Conservation (phyloP, 2,113 vertebrate genomes). For the Phaethornis superciliosus region DNA sequence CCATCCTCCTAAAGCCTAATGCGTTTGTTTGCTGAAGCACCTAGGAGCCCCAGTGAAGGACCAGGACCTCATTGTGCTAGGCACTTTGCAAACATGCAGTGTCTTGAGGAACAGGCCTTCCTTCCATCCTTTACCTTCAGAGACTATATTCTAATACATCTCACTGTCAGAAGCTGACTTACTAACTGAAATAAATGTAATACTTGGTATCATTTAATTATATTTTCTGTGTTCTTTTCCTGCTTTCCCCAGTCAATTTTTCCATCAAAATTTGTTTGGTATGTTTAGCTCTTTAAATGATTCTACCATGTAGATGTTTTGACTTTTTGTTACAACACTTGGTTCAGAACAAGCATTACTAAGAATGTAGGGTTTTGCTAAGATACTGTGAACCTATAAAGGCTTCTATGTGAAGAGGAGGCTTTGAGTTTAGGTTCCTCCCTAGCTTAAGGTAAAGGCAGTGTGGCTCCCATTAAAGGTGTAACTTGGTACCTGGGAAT, state of each 20-base stretch:
- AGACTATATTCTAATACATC: conserved; percentile 65
- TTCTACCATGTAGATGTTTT: background rate
- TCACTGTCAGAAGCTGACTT: conserved; percentile 58
- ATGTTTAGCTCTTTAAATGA: background rate
- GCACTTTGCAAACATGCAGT: conserved; percentile 20
- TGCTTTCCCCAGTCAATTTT: background rate
- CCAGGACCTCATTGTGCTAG: conserved; percentile 42
- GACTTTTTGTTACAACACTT: background rate
- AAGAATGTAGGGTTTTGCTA: background rate
- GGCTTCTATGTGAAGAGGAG: background rate
- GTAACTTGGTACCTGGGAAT: background rate
- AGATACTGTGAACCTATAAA: background rate
- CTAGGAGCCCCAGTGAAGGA: conserved; percentile 29
- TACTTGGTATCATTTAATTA: conserved; percentile 55
- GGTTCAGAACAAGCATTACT: background rate
- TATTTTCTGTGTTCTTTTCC: conserved; percentile 25
- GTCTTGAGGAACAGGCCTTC: conserved; percentile 36
- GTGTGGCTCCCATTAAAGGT: background rate
- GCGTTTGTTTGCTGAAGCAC: conserved; percentile 37
- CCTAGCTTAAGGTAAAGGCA: background rate
- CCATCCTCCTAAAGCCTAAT: conserved; percentile 37
- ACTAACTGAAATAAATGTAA: conserved; percentile 64
- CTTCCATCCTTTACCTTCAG: conserved; percentile 44
- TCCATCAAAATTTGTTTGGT: background rate
- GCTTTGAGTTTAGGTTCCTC: background rate